Conservation (phyloP, 2,888 invertebrate species). For the Rhamphomyia laevipes region DNA sequence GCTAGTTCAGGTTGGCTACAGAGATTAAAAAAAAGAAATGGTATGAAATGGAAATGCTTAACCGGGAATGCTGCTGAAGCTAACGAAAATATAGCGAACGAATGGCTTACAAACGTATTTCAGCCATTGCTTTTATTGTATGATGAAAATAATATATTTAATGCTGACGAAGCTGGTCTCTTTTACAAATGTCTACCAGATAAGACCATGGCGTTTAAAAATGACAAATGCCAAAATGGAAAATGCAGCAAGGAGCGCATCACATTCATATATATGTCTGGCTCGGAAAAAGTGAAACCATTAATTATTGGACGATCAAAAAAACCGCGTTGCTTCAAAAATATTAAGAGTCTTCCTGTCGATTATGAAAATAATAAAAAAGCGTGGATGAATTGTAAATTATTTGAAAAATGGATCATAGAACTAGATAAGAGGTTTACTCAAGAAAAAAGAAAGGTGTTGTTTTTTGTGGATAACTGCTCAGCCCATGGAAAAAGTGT, state of each 20-base stretch:
- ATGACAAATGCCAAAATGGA: slow-evolving; percentile 23
- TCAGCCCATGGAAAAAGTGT: not conserved
- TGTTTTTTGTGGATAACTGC: slow-evolving; percentile 3
- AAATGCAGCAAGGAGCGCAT: slow-evolving; percentile 23
- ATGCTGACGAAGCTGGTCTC: slow-evolving; percentile 20
- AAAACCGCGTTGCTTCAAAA: slow-evolving; percentile 26
- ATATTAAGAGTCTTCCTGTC: slow-evolving; percentile 19
- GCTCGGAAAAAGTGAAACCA: slow-evolving; percentile 22
- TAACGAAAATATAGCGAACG: slow-evolving; percentile 9
- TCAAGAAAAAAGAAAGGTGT: slow-evolving; percentile 5
- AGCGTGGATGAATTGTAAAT: slow-evolving; percentile 20
- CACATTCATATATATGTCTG: slow-evolving; percentile 25
- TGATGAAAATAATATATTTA: slow-evolving; percentile 11
- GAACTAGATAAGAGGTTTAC: slow-evolving; percentile 2
- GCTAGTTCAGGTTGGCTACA: slow-evolving; percentile 15
- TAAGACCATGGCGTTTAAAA: slow-evolving; percentile 22
- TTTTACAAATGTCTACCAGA: slow-evolving; percentile 22
- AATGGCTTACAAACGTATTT: slow-evolving; percentile 14
- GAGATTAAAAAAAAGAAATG: slow-evolving; percentile 13
- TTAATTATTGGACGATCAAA: slow-evolving; percentile 25
- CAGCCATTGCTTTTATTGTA: slow-evolving; percentile 19
- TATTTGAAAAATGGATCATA: slow-evolving; percentile 8
- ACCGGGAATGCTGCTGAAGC: not conserved
- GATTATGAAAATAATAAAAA: slow-evolving; percentile 20
- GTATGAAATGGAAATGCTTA: not conserved